Conservation (phyloP, 1,140 invertebrate genomes). For the Pseudomyrmex gracilis region DNA sequence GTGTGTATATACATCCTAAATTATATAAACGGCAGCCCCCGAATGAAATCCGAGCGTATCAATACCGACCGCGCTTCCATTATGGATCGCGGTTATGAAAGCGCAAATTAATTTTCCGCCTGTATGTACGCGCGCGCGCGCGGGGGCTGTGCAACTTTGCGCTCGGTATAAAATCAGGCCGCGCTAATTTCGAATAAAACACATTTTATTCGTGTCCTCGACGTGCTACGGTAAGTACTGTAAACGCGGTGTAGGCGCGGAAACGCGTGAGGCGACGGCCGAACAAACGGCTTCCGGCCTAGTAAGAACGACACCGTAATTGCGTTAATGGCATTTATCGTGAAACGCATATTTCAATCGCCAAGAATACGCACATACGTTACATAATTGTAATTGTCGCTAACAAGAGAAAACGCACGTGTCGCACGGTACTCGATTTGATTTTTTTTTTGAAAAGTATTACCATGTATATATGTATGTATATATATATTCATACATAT, state of each 20-base stretch:
- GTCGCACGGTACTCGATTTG: too few species aligned
- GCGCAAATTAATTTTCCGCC: conserved; percentile 52
- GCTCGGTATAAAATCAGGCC: conserved; percentile 42
- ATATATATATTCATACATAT: too few species aligned
- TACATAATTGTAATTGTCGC: too few species aligned
- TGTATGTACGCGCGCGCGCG: background rate
- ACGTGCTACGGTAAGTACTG: background rate
- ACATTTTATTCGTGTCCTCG: conserved; percentile 42
- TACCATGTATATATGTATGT: background rate
- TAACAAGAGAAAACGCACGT: too few species aligned
- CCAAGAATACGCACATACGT: background rate
- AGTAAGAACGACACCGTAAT: conserved; percentile 39
- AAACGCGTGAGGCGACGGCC: conserved; percentile 11
- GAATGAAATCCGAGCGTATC: conserved; percentile 40
- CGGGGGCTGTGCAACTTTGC: conserved; percentile 10
- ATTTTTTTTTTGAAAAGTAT: too few species aligned
- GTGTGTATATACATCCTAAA: conserved; percentile 14
- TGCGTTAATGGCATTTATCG: conserved; percentile 56
- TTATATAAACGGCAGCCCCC: conserved; percentile 29
- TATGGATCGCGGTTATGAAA: conserved; percentile 52
- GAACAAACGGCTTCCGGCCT: conserved; percentile 37
- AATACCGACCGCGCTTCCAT: conserved; percentile 42
- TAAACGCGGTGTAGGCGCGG: background rate
- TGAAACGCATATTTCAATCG: conserved; percentile 48
- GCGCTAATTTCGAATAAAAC: conserved; percentile 54